phyloP scores from a whole-genome alignment of 2,113 vertebrate species.

The Pteropus alecto region DNA sequence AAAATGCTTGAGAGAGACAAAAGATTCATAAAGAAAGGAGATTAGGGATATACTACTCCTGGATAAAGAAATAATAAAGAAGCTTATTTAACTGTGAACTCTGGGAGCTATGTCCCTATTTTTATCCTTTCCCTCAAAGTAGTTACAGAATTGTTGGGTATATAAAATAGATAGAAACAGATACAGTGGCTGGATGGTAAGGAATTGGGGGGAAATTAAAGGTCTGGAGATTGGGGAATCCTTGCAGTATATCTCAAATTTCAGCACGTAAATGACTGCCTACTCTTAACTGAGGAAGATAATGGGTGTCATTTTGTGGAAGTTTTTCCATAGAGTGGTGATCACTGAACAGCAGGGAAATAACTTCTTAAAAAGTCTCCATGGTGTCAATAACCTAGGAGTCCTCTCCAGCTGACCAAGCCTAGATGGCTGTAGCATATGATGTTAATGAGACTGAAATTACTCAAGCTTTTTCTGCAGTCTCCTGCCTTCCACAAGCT shows the following conservation, averaged over 20 bases:
- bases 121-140: neutral
- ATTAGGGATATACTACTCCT: neutral
- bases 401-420: slow-evolving; percentile 42
- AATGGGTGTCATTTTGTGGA: neutral
- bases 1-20: neutral
- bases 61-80: neutral
- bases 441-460: slow-evolving; percentile 52
- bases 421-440: slow-evolving; percentile 2
- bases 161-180: neutral
- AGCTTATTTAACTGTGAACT: neutral
- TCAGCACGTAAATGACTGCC: neutral
- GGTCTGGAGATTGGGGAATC: neutral
- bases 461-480: neutral
- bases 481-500: neutral
- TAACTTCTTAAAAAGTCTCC: neutral
- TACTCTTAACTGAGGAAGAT: neutral
- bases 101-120: neutral
- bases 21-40: neutral
- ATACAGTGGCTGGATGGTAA: neutral
- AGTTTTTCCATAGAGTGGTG: neutral
- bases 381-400: slow-evolving; percentile 43
- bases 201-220: neutral
- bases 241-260: neutral
- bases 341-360: neutral
- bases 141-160: neutral